These are phyloP conservation scores for Coronaproctus castanopsis DNA, from an alignment of 2,888 invertebrate genomes.

Conservation along the genomic window DNA sequence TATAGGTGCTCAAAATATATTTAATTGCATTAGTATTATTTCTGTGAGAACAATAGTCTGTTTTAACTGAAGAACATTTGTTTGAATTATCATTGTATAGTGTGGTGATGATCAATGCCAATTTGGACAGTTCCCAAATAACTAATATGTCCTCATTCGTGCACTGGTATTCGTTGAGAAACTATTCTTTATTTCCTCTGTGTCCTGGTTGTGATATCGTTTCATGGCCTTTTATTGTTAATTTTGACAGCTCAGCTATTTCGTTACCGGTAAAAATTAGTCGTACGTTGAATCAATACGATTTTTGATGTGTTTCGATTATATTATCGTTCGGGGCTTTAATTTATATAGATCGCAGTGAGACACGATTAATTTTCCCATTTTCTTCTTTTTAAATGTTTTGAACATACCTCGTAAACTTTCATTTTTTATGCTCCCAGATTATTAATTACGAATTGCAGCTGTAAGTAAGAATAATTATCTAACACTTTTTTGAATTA, in stretches of 20 bases:
- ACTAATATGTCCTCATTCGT: conserved; percentile 14
- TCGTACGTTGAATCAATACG: background rate
- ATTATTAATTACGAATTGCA: too few species aligned
- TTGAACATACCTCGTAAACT: too few species aligned
- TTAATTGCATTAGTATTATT: background rate
- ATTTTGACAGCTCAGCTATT: background rate
- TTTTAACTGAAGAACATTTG: background rate
- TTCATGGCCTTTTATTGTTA: background rate
- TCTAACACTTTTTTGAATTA: too few species aligned
- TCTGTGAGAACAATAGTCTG: background rate
- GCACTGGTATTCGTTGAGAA: conserved; percentile 7
- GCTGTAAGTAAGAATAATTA: too few species aligned
- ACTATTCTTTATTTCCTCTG: background rate
- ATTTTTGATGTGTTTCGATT: background rate
- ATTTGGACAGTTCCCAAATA: conserved; percentile 13
- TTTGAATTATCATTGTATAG: background rate
- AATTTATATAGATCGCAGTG: too few species aligned
- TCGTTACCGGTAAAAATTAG: background rate
- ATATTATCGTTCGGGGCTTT: too few species aligned
- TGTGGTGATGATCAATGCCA: conserved; percentile 11
- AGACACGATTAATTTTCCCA: too few species aligned
- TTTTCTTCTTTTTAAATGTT: too few species aligned
- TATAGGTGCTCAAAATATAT: too few species aligned
- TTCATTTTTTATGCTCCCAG: too few species aligned
- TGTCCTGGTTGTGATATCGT: background rate